phyloP scores from a whole-genome alignment of 2,797 vertebrate species.

The Adelosebastes latens region DNA sequence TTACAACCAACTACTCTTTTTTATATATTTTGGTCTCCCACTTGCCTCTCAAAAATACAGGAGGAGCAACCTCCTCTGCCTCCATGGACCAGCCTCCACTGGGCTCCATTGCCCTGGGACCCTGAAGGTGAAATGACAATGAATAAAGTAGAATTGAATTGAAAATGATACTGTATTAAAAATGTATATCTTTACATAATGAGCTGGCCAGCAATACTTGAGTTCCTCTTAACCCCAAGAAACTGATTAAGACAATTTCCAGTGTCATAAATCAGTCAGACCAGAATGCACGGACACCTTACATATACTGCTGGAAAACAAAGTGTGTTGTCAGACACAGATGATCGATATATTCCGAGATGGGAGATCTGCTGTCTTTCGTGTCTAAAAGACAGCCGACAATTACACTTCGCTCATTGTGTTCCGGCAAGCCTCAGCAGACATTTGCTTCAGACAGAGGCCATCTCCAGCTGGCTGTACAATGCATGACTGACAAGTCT shows the following conservation, averaged over 20 bases:
- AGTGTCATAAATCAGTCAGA: neutral
- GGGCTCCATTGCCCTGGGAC: too few species aligned
- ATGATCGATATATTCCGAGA: conserved; percentile 15
- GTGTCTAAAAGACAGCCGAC: conserved; percentile 7
- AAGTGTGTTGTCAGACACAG: conserved; percentile 10
- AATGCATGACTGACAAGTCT: conserved; percentile 12
- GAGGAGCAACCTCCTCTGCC: too few species aligned
- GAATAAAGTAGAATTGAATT: neutral
- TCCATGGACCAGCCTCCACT: too few species aligned
- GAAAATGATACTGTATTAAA: neutral
- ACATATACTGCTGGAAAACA: neutral
- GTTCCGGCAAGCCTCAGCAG: neutral
- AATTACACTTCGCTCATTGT: conserved; percentile 2
- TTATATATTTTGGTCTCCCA: too few species aligned
- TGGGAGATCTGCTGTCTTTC: neutral
- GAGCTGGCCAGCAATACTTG: neutral
- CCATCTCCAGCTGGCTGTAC: neutral
- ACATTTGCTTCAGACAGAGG: conserved; percentile 13
- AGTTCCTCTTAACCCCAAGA: neutral
- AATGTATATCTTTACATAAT: neutral
- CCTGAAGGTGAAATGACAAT: neutral
- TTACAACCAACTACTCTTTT: too few species aligned
- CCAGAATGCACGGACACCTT: neutral
- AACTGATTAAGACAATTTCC: neutral
- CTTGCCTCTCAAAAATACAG: too few species aligned